Percentiles rank a stretch among this genome's conserved stretches.
phyloP scores from a whole-genome alignment of 2,888 invertebrate species.

The Melolontha melolontha region DNA sequence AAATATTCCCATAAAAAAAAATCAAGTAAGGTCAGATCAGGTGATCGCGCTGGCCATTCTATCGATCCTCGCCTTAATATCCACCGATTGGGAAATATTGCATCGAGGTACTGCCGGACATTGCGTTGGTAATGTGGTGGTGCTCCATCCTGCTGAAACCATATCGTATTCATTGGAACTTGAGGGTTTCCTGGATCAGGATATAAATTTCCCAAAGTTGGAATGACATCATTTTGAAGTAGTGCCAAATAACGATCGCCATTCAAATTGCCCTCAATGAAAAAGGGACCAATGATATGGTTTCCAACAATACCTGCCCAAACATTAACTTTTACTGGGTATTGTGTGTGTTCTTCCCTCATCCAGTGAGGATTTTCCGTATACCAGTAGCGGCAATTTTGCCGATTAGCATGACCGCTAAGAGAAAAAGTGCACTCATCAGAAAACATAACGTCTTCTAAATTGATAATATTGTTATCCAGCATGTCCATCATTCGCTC shows the following conservation, averaged over 20 bases:
- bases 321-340: slow-evolving; percentile 20
- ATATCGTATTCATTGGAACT: slow-evolving; percentile 14
- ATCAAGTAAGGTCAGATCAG: too few relatives aligned
- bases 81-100: too few relatives aligned
- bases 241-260: slow-evolving; percentile 18
- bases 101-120: too few relatives aligned
- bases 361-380: slow-evolving; percentile 30
- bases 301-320: slow-evolving; percentile 28
- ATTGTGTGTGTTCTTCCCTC: slow-evolving; percentile 13
- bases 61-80: too few relatives aligned
- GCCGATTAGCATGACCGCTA: slow-evolving; percentile 27
- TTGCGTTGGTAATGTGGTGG: too few relatives aligned
- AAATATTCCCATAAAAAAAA: slow-evolving; percentile 1
- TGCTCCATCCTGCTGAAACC: slow-evolving; percentile 37
- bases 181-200: slow-evolving; percentile 10
- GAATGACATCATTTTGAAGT: slow-evolving; percentile 13
- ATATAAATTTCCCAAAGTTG: not conserved
- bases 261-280: slow-evolving; percentile 2
- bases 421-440: slow-evolving; percentile 29
- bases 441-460: slow-evolving; percentile 20
- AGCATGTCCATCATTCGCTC: not conserved
- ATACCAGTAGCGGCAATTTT: slow-evolving; percentile 28
- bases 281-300: not conserved
- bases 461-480: slow-evolving; percentile 2
- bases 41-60: too few relatives aligned